Conservation (phyloP, 2,888 invertebrate species). For the Helobdella robusta region DNA sequence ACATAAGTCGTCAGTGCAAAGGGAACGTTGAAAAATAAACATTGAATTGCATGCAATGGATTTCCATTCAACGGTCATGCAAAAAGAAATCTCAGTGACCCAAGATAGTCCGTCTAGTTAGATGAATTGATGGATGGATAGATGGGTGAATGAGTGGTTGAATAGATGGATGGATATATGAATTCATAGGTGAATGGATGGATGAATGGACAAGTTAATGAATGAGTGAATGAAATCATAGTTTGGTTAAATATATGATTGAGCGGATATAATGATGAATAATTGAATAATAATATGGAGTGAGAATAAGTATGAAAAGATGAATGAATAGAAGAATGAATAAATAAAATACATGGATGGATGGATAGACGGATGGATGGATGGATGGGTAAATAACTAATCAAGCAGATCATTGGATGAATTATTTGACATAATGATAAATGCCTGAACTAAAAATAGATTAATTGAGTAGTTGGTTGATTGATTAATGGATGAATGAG, state of each 20-base stretch:
- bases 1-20: too few relatives aligned
- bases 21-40: too few relatives aligned
- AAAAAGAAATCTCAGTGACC: too few relatives aligned
- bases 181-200: background rate
- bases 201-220: background rate
- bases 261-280: background rate
- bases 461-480: too few relatives aligned
- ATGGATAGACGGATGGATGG: conserved; percentile 3
- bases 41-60: too few relatives aligned
- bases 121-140: too few relatives aligned
- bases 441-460: too few relatives aligned
- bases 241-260: background rate
- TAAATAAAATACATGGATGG: background rate
- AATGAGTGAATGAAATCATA: conserved; percentile 2
- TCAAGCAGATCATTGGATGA: background rate
- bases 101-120: too few relatives aligned
- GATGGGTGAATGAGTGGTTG: background rate
- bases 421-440: background rate
- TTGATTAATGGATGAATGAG: too few relatives aligned
- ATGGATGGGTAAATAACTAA: background rate
- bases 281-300: background rate
- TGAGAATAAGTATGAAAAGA: background rate
- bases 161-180: background rate
- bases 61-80: too few relatives aligned
- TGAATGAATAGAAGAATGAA: background rate